These are phyloP conservation scores for Manduca sexta DNA, from an alignment of 1,140 invertebrate genomes.

Conservation along the genomic window DNA sequence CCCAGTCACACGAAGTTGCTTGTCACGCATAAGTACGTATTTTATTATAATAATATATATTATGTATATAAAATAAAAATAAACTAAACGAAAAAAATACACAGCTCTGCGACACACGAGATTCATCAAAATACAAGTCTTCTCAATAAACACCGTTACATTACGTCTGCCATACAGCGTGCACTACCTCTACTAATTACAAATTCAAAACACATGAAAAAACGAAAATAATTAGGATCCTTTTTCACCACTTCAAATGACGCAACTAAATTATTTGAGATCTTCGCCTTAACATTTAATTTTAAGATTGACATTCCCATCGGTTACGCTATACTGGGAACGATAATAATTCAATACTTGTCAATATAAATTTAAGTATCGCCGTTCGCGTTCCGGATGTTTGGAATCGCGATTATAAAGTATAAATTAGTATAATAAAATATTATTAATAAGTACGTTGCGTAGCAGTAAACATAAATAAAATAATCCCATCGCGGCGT, in stretches of 20 bases:
- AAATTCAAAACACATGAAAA: constrained; percentile 36
- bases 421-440: too few species aligned
- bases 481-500: not conserved
- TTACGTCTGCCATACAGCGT: constrained; percentile 40
- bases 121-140: constrained; percentile 32
- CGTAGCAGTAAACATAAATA: not conserved
- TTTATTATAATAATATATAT: too few species aligned
- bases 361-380: too few species aligned
- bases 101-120: constrained; percentile 40
- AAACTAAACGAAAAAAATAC: constrained; percentile 32
- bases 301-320: constrained; percentile 2
- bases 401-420: too few species aligned
- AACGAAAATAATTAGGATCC: constrained; percentile 30
- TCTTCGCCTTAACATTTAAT: constrained; percentile 48
- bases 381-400: too few species aligned
- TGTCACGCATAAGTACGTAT: too few species aligned
- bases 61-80: constrained; percentile 17
- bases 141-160: not conserved
- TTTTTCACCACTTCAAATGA: constrained; percentile 12
- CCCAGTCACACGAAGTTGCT: too few species aligned
- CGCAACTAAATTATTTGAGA: constrained; percentile 65
- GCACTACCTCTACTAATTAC: constrained; percentile 47
- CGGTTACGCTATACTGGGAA: not conserved
- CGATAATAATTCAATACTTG: too few species aligned
- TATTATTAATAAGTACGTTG: too few species aligned